phyloP scores from a whole-genome alignment of 2,888 invertebrate genomes.

The Perdita meconis region DNA sequence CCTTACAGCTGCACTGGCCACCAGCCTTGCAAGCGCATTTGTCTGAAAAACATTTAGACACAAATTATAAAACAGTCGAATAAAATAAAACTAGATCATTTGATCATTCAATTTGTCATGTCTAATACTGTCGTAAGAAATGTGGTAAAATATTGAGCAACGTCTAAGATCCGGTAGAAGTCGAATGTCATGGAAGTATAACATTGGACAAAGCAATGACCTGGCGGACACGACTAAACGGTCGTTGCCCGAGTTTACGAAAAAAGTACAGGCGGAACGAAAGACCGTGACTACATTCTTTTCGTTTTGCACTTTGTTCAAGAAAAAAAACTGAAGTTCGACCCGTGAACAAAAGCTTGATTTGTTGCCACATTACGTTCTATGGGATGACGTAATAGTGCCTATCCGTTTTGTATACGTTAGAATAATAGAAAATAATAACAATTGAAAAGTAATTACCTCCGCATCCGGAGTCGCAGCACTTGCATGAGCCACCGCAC shows the following conservation, averaged over 20 bases:
- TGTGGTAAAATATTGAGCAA: too few species aligned
- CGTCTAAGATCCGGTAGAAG: neutral
- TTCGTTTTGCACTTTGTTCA: neutral
- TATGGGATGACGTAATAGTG: neutral
- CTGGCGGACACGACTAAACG: constrained; percentile 44
- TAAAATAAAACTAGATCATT: neutral
- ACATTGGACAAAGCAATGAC: constrained; percentile 11
- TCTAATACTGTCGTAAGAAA: neutral
- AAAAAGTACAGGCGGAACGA: constrained; percentile 43
- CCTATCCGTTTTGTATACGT: neutral
- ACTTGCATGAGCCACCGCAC: constrained; percentile 80
- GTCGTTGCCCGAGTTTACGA: constrained; percentile 53
- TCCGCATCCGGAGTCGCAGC: constrained; percentile 74
- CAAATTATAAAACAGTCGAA: too few species aligned
- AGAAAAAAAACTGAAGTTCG: neutral
- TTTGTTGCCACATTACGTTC: neutral
- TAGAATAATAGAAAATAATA: neutral
- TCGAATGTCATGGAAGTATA: neutral
- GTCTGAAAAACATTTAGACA: constrained; percentile 71
- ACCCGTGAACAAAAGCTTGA: neutral
- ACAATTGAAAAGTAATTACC: constrained; percentile 54
- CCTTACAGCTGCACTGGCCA: constrained; percentile 63
- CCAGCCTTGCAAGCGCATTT: constrained; percentile 78
- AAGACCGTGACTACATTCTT: constrained; percentile 40
- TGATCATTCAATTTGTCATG: neutral